These are phyloP conservation scores for Plusia festucae DNA, from an alignment of 2,888 invertebrate genomes.

Conservation along the genomic window DNA sequence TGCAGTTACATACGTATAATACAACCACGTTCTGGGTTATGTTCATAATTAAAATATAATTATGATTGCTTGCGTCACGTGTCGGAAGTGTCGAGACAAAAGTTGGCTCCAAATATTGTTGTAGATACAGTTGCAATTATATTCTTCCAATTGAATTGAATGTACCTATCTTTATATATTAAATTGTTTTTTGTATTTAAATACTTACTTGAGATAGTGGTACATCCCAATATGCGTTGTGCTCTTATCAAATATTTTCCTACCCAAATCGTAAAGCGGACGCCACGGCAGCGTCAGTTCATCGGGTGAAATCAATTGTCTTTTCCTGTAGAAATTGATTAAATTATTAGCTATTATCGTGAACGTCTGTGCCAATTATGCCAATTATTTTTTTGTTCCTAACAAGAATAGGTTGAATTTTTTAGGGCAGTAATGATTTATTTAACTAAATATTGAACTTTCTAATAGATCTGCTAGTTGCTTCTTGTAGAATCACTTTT, in stretches of 20 bases:
- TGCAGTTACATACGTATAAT: slow-evolving; percentile 5
- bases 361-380: slow-evolving; percentile 41
- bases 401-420: slow-evolving; percentile 4
- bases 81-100: slow-evolving; percentile 31
- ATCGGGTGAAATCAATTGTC: slow-evolving; percentile 92
- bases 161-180: slow-evolving; percentile 5
- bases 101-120: slow-evolving; percentile 34
- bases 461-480: background rate
- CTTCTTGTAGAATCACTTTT: background rate
- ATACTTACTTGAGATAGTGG: slow-evolving; percentile 87
- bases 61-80: slow-evolving; percentile 35
- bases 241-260: slow-evolving; percentile 89
- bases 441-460: background rate
- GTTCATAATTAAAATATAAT: slow-evolving; percentile 22
- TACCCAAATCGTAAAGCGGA: slow-evolving; percentile 93
- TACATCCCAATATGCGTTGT: slow-evolving; percentile 90
- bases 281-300: slow-evolving; percentile 96
- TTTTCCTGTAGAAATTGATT: slow-evolving; percentile 90
- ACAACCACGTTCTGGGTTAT: background rate
- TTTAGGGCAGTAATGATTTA: background rate
- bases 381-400: slow-evolving; percentile 28
- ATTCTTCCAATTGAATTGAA: slow-evolving; percentile 21
- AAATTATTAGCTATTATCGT: slow-evolving; percentile 32
- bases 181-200: slow-evolving; percentile 7
- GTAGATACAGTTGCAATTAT: slow-evolving; percentile 20